phyloP scores from a whole-genome alignment of 2,888 invertebrate species.

The Aleiodes alternator region DNA sequence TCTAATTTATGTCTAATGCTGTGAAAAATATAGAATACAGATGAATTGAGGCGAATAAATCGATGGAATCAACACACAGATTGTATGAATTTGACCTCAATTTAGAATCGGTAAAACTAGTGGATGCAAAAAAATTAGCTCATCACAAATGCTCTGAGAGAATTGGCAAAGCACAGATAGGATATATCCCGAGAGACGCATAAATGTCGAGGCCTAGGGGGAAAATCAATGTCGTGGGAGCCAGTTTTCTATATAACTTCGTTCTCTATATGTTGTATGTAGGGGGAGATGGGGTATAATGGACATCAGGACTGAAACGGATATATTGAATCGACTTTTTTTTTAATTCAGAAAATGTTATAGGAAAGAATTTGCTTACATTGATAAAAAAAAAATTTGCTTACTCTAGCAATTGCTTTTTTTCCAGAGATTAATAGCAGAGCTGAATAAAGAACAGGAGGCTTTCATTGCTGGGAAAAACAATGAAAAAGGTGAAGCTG shows the following conservation, averaged over 20 bases:
- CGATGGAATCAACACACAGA: background rate
- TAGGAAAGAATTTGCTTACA: background rate
- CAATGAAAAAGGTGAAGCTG: constrained; percentile 82
- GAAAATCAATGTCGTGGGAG: constrained; percentile 37
- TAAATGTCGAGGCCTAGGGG: constrained; percentile 19
- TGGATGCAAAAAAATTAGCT: constrained; percentile 13
- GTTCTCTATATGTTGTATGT: background rate
- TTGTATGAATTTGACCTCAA: constrained; percentile 21
- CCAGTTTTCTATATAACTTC: background rate
- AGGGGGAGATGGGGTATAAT: too few relatives aligned
- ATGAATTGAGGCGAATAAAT: too few relatives aligned
- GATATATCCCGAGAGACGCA: constrained; percentile 30
- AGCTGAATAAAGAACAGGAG: constrained; percentile 98
- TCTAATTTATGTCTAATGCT: too few relatives aligned
- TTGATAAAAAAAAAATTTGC: background rate
- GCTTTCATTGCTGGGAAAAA: constrained; percentile 94
- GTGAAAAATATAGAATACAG: too few relatives aligned
- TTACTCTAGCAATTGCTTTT: constrained; percentile 56
- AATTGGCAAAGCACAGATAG: constrained; percentile 2
- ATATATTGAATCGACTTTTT: too few relatives aligned
- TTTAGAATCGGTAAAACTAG: background rate
- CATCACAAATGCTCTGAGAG: constrained; percentile 12
- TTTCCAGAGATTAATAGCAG: constrained; percentile 94
- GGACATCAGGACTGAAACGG: too few relatives aligned
- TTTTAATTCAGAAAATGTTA: too few relatives aligned